Evolutionary conservation across 2,113 vertebrate genomes (phyloP).

Genomic region (Dolichallabes microphthalmus): DNA sequence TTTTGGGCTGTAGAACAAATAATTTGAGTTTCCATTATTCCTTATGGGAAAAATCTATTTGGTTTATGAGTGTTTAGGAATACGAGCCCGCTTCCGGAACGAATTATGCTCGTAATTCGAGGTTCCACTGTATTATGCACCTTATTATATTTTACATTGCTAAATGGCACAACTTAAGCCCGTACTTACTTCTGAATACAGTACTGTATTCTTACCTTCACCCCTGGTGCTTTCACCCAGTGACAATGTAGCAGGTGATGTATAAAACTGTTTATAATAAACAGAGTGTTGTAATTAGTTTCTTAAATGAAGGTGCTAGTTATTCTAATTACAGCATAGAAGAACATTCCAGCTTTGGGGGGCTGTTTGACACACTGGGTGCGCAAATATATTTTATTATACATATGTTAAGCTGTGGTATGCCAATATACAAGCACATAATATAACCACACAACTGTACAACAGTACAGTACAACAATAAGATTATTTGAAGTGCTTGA

Average conservation of each 20-base stretch:
- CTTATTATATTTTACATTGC: background rate
- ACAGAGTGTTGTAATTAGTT: background rate
- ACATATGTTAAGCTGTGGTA: background rate
- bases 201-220: background rate
- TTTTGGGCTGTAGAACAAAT: too few species aligned
- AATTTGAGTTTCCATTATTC: too few species aligned
- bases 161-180: background rate
- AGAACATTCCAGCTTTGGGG: too few species aligned
- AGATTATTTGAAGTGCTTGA: background rate
- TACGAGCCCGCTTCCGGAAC: too few species aligned
- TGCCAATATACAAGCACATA: background rate
- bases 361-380: background rate
- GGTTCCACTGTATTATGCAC: too few species aligned
- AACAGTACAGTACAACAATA: background rate
- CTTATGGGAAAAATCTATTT: too few species aligned
- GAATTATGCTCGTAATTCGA: too few species aligned
- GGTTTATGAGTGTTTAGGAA: too few species aligned
- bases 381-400: background rate
- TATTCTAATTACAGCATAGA: background rate
- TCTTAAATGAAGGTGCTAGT: background rate
- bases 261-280: background rate
- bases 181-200: background rate
- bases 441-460: background rate
- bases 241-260: background rate
- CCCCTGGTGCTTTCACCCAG: background rate